Percentiles rank a stretch among this genome's conserved stretches.
Evolutionary conservation across 2,113 vertebrate genomes (phyloP).

Genomic region (Vombatus ursinus): DNA sequence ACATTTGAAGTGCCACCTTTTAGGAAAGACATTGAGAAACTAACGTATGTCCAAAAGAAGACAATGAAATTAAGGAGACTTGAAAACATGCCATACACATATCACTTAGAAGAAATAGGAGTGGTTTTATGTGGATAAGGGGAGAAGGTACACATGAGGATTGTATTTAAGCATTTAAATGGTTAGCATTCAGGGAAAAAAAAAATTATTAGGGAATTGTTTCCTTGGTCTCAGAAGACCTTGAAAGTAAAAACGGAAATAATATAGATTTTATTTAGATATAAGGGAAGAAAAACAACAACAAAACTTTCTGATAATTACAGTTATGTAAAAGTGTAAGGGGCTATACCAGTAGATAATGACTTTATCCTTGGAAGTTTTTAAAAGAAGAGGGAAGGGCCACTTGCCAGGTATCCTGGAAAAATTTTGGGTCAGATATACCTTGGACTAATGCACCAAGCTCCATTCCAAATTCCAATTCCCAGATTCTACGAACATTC

Average conservation of each 20-base stretch:
- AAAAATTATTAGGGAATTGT: not conserved
- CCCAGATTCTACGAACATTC: not conserved
- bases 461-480: not conserved
- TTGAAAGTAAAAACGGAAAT: not conserved
- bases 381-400: not conserved
- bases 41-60: not conserved
- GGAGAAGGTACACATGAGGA: not conserved
- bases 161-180: not conserved
- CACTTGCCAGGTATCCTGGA: not conserved
- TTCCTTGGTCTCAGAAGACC: not conserved
- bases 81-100: not conserved
- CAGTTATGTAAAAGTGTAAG: not conserved
- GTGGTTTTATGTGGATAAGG: not conserved
- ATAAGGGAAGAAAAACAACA: not conserved
- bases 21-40: not conserved
- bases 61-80: not conserved
- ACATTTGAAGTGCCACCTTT: not conserved
- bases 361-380: not conserved
- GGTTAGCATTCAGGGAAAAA: not conserved
- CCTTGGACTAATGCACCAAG: not conserved
- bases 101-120: not conserved
- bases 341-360: not conserved
- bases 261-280: not conserved
- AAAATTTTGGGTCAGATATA: not conserved
- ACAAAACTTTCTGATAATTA: not conserved